Conservation (phyloP, 2,797 vertebrate species). For the Dromococcyx pavoninus region DNA sequence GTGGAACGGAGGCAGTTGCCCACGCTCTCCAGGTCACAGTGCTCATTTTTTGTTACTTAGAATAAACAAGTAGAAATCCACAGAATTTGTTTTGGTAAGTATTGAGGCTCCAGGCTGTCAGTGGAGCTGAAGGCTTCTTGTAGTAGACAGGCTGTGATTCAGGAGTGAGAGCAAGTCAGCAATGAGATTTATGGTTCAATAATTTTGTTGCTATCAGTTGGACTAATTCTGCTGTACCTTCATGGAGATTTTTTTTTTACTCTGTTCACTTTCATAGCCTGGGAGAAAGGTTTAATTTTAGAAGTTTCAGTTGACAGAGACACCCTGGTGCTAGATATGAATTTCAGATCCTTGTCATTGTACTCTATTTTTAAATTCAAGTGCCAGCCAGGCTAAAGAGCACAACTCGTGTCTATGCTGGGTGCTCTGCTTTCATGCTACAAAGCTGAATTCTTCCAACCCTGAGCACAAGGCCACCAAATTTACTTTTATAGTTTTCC, state of each 20-base stretch:
- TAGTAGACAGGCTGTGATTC: neutral
- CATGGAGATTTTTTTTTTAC: neutral
- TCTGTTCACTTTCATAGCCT: neutral
- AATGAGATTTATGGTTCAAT: neutral
- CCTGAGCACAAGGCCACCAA: neutral
- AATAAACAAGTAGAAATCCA: neutral
- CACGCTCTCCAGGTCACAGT: neutral
- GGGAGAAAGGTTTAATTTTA: slow-evolving; percentile 61
- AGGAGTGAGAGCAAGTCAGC: neutral
- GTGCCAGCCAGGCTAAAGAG: slow-evolving; percentile 64
- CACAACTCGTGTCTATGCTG: neutral
- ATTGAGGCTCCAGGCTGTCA: neutral
- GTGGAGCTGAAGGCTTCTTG: neutral
- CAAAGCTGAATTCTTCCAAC: neutral
- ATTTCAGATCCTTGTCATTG: slow-evolving; percentile 71
- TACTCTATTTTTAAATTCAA: slow-evolving; percentile 80
- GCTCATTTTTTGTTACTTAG: neutral
- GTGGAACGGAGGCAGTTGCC: neutral
- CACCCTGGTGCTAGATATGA: slow-evolving; percentile 50
- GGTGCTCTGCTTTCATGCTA: neutral
- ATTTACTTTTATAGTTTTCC: neutral
- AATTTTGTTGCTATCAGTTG: neutral
- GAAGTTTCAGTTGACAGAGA: slow-evolving; percentile 67
- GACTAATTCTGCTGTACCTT: neutral
- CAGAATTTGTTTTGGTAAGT: neutral